phyloP scores from a whole-genome alignment of 2,888 invertebrate species.

The Rugalucina vietnamica region DNA sequence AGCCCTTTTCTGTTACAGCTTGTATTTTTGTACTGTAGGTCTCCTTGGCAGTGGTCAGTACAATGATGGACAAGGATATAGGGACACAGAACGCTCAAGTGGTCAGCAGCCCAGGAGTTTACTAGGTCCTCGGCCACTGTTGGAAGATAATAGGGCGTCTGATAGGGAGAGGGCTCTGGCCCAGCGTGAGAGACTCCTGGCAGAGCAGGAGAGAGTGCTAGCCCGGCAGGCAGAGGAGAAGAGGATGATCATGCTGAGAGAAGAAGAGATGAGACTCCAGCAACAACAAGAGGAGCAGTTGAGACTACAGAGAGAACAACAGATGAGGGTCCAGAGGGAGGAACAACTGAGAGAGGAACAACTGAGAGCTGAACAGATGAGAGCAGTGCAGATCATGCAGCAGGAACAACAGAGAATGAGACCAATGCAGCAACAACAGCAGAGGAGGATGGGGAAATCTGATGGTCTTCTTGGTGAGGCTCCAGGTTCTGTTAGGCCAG shows the following conservation, averaged over 20 bases:
- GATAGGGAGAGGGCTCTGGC: background rate
- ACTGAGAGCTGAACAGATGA: slow-evolving; percentile 17
- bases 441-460: background rate
- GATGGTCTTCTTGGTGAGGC: slow-evolving; percentile 34
- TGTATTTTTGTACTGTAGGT: too few species aligned
- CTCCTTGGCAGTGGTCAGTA: too few species aligned
- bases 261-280: slow-evolving; percentile 24
- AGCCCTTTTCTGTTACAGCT: too few species aligned
- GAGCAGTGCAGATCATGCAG: background rate
- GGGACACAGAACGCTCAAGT: too few species aligned
- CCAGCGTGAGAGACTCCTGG: background rate
- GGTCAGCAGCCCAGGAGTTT: background rate
- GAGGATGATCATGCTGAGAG: slow-evolving; percentile 8
- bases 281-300: slow-evolving; percentile 30
- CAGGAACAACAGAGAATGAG: slow-evolving; percentile 17
- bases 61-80: too few species aligned
- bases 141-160: background rate
- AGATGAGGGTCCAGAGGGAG: slow-evolving; percentile 14
- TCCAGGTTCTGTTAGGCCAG: slow-evolving; percentile 18
- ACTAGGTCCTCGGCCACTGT: background rate
- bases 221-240: background rate
- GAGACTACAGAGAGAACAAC: slow-evolving; percentile 31
- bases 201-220: background rate
- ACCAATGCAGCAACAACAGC: slow-evolving; percentile 22
- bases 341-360: slow-evolving; percentile 29